Evolutionary conservation across 2,113 vertebrate genomes (phyloP), one percentile per base, ranked within the genome.

Genomic region (Lepidothrix coronata): DNA sequence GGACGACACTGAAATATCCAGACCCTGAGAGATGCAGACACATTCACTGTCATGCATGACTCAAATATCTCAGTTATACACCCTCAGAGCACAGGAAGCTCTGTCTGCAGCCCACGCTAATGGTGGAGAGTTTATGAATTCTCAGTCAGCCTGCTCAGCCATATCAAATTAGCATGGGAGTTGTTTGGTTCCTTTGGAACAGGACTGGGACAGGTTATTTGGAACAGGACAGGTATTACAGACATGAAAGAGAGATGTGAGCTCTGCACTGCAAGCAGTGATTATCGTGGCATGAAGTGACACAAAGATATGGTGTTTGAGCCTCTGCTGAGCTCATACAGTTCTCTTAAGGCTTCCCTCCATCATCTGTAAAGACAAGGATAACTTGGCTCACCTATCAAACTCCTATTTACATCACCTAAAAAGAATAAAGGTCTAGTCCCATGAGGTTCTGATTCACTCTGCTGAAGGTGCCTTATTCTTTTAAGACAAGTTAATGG

Each of bases 361-460:
- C 44, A 46, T 82, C 89, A 63, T 39, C 88, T 74, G 46, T 62
- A 77, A 85, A 91, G 82, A 85, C 76, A 86, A 82, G 81, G 77
- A 54, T 85, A 88, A 77, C 88, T 82, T 49, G 46, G 44, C 78
- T 83, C 63, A 83, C 79, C 79, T 90, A 90, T 70, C 79, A 88
- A 77, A 70, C 46, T 80, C 72, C 43, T 68, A 83, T 88, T 88
- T 93, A 75, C 71, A 77, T 90, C 75, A 83, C 63, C 67, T 74
- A 51, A 74, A 89, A 76, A 39, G 65, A 93, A 94, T 19, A 83
- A 85, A 92, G 74, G 70, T 59, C 85, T 87, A 75, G 33, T 92
- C 80, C 94, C 85, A 80, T 2, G 85, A 91, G 78, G 48, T 62
- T 89, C 74, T 74, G 86, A 92, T 80, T 94, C 68, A 89, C 33